phyloP scores from a whole-genome alignment of 2,113 vertebrate genomes.

The Xiphorhynchus elegans region DNA sequence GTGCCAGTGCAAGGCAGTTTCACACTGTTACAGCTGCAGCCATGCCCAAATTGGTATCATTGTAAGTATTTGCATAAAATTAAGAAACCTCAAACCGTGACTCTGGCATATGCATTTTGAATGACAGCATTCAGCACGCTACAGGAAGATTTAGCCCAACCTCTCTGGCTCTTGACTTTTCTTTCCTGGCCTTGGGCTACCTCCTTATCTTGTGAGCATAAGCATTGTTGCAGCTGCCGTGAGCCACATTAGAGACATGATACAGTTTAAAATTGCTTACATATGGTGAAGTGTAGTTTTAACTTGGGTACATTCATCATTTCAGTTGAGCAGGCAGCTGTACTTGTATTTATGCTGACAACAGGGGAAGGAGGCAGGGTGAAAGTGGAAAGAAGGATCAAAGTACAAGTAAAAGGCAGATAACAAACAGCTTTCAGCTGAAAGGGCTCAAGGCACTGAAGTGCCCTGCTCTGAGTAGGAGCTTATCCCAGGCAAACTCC shows the following conservation, averaged over 20 bases:
- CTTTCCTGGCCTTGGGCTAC: background rate
- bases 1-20: background rate
- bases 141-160: background rate
- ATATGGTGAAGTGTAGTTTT: background rate
- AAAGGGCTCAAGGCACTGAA: background rate
- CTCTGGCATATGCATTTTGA: background rate
- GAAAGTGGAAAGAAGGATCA: background rate
- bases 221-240: background rate
- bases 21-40: background rate
- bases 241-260: background rate
- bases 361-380: background rate
- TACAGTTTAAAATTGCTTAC: background rate
- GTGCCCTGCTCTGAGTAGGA: background rate
- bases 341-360: background rate
- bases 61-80: background rate
- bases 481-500: background rate
- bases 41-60: background rate
- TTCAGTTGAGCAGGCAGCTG: background rate
- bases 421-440: background rate
- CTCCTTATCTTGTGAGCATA: background rate
- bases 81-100: background rate
- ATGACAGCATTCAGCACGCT: background rate
- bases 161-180: background rate
- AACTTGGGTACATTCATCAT: background rate
- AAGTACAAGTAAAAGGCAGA: background rate